A percentile compares a stretch with the other conserved stretches of the same genome.
phyloP scores from a whole-genome alignment of 2,113 vertebrate species.

The Melozone crissalis region DNA sequence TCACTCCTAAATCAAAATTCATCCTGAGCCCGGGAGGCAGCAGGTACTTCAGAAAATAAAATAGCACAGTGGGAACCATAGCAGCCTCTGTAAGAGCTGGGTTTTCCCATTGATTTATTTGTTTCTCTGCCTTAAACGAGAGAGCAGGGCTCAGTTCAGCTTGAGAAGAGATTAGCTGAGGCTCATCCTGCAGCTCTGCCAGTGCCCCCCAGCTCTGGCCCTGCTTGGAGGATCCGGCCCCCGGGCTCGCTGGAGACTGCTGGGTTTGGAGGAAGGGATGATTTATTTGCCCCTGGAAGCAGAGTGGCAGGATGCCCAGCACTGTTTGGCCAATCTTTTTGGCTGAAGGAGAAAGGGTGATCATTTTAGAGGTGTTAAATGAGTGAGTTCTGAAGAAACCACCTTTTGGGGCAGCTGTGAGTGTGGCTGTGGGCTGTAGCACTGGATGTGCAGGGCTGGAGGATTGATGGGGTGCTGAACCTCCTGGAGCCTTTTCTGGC shows the following conservation, averaged over 20 bases:
- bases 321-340: neutral
- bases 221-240: rapidly evolving
- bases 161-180: neutral
- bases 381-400: neutral
- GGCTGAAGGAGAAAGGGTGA: neutral
- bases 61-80: conserved; percentile 28
- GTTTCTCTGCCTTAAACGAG: neutral
- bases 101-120: conserved; percentile 16
- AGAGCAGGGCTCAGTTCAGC: neutral
- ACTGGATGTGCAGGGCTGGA: neutral
- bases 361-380: neutral
- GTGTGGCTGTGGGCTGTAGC: rapidly evolving
- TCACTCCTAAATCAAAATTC: conserved; percentile 49
- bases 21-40: neutral
- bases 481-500: neutral
- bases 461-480: neutral
- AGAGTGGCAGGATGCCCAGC: conserved; percentile 10
- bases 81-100: conserved; percentile 6
- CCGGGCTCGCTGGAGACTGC: rapidly evolving
- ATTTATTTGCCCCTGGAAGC: neutral
- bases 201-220: neutral
- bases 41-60: conserved; percentile 41
- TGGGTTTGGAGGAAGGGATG: neutral
- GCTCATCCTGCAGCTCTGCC: neutral
- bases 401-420: neutral